Base-by-base conservation (phyloP, 2,888 invertebrate species). In the Thelaira solivaga region DNA sequence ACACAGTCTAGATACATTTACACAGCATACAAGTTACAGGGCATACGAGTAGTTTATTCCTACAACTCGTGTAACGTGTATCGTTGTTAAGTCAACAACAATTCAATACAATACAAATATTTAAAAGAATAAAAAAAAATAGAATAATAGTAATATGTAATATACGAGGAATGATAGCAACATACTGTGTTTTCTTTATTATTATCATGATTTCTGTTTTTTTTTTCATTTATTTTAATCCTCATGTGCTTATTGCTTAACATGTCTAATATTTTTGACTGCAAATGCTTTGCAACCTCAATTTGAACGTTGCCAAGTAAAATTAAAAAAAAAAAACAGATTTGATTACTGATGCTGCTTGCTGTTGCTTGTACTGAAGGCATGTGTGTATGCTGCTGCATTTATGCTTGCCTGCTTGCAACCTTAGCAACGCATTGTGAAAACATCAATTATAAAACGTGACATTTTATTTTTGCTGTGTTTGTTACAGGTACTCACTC, bases 361-460 rank as follows among this genome's bases (percentile, higher is more conserved):
- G n/a, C n/a, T n/a, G n/a, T n/a, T n/a, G n/a, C n/a, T n/a, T n/a
- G n/a, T n/a, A n/a, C n/a, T 64, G 13, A 36, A 47, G 73, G 51
- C 53, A 53, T 55, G 47, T 49, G 36, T 39, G n/a, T n/a, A n/a
- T n/a, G n/a, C n/a, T n/a, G 62, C 22, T 64, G 62, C 61, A 45
- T 22, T 47, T 47, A 76, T 68, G 62, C 45, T 18, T 68, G 45
- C 34, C 67, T 20, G 16, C n/a, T 22, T 7, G 71, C 71, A 72
- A 43, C 65, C 77, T 57, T 73, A 68, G 74, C 45, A 78, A 65
- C 77, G 69, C 77, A 64, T 41, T 74, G 57, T 74, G 74, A 74
- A 53, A 45, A 62, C 59, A 74, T 78, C 78, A 74, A 67, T 67
- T 74, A 74, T 69, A 65, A 76, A 78, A 78, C 78, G 78, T 78